These are phyloP conservation scores for Dorcus hopei DNA, from an alignment of 2,888 invertebrate genomes.

Conservation along the genomic window DNA sequence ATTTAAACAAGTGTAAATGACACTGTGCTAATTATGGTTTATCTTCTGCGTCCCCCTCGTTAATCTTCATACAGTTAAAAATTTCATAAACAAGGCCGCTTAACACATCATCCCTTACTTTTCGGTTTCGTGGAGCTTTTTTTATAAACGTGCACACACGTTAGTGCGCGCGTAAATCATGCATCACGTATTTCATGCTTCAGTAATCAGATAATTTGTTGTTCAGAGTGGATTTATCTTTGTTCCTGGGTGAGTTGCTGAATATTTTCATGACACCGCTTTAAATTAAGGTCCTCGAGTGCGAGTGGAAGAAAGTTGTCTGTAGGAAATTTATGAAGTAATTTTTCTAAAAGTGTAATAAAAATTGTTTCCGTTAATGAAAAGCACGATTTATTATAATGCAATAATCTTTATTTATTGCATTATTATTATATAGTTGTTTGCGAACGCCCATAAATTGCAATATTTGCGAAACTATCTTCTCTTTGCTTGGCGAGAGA, in stretches of 20 bases:
- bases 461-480: slow-evolving; percentile 22
- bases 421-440: slow-evolving; percentile 22
- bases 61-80: slow-evolving; percentile 49
- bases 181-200: not conserved
- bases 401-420: not conserved
- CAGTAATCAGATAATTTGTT: not conserved
- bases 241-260: not conserved
- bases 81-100: slow-evolving; percentile 34
- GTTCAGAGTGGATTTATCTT: not conserved
- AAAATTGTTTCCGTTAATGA: no score
- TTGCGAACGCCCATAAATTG: slow-evolving; percentile 20
- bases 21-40: slow-evolving; percentile 52
- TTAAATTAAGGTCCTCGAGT: not conserved
- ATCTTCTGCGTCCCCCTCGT: slow-evolving; percentile 47
- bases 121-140: slow-evolving; percentile 2
- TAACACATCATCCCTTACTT: slow-evolving; percentile 20
- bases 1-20: slow-evolving; percentile 54
- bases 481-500: slow-evolving; percentile 32
- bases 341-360: no score
- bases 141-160: slow-evolving; percentile 1
- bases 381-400: not conserved
- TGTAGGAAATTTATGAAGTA: no score
- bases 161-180: slow-evolving; percentile 1
- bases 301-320: not conserved
- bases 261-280: not conserved